Percentiles rank a stretch among this genome's conserved stretches.
Evolutionary conservation across 2,797 vertebrate species (phyloP).

Genomic region (Oreochromis grahami): DNA sequence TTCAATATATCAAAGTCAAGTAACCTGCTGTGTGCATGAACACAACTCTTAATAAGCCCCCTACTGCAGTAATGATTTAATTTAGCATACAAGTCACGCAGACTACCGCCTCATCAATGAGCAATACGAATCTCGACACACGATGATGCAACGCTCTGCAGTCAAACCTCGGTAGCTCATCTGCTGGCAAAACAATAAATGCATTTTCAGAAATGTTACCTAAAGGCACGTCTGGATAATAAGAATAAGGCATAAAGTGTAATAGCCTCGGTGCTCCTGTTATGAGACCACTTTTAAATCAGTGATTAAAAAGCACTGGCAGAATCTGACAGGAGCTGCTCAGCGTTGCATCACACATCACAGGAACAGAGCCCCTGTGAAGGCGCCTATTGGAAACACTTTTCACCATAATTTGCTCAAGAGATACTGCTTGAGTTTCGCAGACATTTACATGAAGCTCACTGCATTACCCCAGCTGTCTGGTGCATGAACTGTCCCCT

Average conservation of each 20-base stretch:
- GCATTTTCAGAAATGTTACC: background rate
- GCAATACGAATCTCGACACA: conserved; percentile 4
- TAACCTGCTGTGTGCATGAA: background rate
- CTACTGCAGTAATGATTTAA: background rate
- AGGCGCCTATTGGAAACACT: conserved; percentile 52
- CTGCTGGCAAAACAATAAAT: background rate
- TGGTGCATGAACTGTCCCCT: conserved; percentile 21
- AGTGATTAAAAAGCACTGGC: conserved; percentile 49
- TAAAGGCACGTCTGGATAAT: background rate
- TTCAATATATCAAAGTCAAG: background rate
- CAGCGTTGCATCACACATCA: conserved; percentile 58
- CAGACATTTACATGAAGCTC: conserved; percentile 50
- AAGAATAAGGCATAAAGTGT: background rate
- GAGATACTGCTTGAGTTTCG: conserved; percentile 43
- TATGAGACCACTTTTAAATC: conserved; percentile 37
- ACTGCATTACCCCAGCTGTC: conserved; percentile 23
- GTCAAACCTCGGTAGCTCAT: conserved; percentile 28
- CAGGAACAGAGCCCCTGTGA: conserved; percentile 44
- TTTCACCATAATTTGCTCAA: conserved; percentile 54
- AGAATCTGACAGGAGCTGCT: conserved; percentile 51
- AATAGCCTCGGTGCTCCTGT: conserved; percentile 19
- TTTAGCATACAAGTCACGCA: background rate
- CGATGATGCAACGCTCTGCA: conserved; percentile 31
- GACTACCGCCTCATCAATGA: conserved; percentile 33
- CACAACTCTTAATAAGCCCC: background rate